Evolutionary conservation across 92 coral and sea anemone species (phyloP).

Genomic region (Zoanthus sansibaricus): DNA sequence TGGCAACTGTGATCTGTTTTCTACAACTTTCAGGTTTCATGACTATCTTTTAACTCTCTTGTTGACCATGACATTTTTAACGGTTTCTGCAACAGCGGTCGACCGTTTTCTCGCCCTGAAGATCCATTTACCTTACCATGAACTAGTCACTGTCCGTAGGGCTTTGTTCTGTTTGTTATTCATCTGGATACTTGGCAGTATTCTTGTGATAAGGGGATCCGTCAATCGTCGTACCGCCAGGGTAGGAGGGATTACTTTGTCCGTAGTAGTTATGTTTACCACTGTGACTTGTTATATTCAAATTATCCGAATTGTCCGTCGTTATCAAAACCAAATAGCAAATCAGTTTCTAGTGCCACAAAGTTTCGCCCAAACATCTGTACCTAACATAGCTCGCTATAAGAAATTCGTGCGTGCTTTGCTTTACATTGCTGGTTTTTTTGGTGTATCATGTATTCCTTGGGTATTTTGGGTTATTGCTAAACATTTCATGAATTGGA

Average conservation of each 20-base stretch:
- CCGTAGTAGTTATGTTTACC: background rate
- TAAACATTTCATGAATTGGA: background rate
- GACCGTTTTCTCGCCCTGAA: too few species aligned
- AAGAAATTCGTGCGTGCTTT: background rate
- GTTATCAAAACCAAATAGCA: background rate
- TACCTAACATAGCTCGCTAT: background rate
- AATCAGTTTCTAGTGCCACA: background rate
- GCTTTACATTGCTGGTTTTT: background rate
- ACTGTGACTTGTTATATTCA: background rate
- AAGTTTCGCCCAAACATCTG: background rate
- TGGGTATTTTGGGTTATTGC: background rate
- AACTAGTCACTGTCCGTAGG: too few species aligned
- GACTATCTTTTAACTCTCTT: too few species aligned
- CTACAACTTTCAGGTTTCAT: too few species aligned
- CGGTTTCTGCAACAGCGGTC: too few species aligned
- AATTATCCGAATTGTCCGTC: background rate
- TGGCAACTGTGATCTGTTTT: too few species aligned
- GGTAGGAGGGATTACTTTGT: too few species aligned
- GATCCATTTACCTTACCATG: too few species aligned
- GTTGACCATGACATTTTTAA: too few species aligned
- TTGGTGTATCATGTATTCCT: background rate
- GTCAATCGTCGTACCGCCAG: background rate
- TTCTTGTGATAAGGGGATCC: background rate
- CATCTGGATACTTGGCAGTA: too few species aligned
- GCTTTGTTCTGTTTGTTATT: too few species aligned